Evolutionary conservation across 2,113 vertebrate species (phyloP).

Genomic region (Paradisaea rubra): DNA sequence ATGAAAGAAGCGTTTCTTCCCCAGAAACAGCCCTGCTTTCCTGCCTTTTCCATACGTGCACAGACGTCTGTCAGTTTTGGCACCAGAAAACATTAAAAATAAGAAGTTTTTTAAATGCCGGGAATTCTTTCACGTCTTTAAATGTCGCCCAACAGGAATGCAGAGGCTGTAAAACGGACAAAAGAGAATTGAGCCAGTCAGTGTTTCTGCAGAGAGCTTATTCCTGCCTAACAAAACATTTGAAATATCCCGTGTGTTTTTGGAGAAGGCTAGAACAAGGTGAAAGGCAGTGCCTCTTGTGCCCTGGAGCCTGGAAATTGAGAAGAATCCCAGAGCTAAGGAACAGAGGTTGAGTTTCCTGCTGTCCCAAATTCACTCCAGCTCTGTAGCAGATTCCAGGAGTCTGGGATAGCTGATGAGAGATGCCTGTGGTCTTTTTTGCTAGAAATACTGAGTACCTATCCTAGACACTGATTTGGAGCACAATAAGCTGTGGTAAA

Average conservation of each 20-base stretch:
- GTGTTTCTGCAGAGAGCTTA: not conserved
- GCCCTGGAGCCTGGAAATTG: not conserved
- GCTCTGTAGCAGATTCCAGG: not conserved
- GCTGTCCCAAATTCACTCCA: not conserved
- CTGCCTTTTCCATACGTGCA: slow-evolving; percentile 20
- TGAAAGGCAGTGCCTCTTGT: not conserved
- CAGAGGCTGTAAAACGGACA: not conserved
- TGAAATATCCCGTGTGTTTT: not conserved
- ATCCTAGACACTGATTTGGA: not conserved
- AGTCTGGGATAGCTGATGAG: not conserved
- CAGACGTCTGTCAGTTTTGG: slow-evolving; percentile 37
- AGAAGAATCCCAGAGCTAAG: not conserved
- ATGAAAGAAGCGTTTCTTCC: slow-evolving; percentile 54
- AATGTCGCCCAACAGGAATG: not conserved
- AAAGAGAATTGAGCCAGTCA: slow-evolving; percentile 9
- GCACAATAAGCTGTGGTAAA: not conserved
- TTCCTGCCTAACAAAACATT: not conserved
- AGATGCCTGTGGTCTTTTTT: not conserved
- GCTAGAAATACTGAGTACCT: not conserved
- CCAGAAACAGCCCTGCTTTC: slow-evolving; percentile 29
- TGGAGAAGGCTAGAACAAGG: not conserved
- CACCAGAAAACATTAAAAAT: slow-evolving; percentile 35
- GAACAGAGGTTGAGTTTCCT: not conserved
- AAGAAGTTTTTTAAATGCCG: slow-evolving; percentile 21
- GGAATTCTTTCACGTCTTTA: slow-evolving; percentile 30